A percentile compares a stretch with the other conserved stretches of the same genome.
These are phyloP conservation scores for Coracias cyanogaster DNA, from an alignment of 2,797 vertebrate species.

Conservation along the genomic window DNA sequence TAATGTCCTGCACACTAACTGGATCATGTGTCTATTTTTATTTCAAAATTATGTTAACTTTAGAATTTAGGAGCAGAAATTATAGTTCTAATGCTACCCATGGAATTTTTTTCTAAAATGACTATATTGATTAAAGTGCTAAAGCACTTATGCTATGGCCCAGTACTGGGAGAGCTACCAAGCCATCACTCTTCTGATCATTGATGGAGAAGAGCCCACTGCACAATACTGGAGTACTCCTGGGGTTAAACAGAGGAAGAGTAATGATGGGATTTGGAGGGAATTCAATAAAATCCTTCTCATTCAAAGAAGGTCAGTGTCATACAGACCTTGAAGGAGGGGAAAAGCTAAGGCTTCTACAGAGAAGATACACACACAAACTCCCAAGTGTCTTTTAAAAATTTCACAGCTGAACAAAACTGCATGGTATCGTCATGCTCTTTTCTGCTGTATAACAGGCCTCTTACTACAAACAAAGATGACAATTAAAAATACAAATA, in stretches of 20 bases:
- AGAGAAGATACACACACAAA: background rate
- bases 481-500: background rate
- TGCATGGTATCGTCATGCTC: background rate
- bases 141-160: background rate
- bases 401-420: background rate
- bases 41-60: background rate
- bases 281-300: background rate
- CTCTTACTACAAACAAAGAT: background rate
- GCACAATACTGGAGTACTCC: background rate
- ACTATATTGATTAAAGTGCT: background rate
- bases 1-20: background rate
- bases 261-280: slow-evolving; percentile 1
- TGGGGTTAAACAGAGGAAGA: background rate
- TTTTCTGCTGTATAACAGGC: background rate
- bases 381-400: background rate
- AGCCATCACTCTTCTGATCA: background rate
- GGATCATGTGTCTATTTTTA: background rate
- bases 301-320: background rate
- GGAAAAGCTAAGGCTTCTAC: background rate
- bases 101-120: background rate
- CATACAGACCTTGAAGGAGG: background rate
- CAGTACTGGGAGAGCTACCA: background rate
- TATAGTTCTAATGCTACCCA: background rate
- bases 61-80: background rate
- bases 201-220: background rate